Evolutionary conservation across 2,113 vertebrate species (phyloP), one percentile per base, ranked within the genome.

Genomic region (Polyodon spathula): DNA sequence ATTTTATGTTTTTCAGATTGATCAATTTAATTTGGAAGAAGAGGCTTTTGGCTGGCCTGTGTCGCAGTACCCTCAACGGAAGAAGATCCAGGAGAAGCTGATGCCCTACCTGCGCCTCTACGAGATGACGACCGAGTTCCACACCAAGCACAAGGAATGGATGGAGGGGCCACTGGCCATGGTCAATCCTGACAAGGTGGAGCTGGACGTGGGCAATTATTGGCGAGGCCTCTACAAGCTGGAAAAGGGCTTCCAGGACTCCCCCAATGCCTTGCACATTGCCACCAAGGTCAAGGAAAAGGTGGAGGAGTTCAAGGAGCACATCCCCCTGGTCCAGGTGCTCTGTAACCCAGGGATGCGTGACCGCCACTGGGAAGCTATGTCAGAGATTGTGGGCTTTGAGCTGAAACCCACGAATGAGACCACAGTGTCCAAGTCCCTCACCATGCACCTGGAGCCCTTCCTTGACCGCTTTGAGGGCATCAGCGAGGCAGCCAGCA

Each of bases 301-400:
- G 70, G 86, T 89, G 48, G 92, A 92, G 43, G 78, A 85, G 6
- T 90, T 95, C 76, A 92, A 82, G 64, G 70, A 82, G 16, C 76
- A 91, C 17, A 57, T 93, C 66, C 87, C 90, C 42, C 73, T 94
- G 56, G 75, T 93, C 16, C 91, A 91, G 74, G 88, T 92, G 17
- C 71, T 96, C 54, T 93, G 90, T 62, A 94, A 89, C 62, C 91
- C 90, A 2, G 91, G 89, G 15, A 72, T 95, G 61, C 83, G 87
- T 11, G 71, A 88, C 44, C 75, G 91, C 15, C 91, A 90, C 67
- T 93, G 92, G 91, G 79, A 90, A 2, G 75, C 81, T 54, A 87
- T 94, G 88, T 89, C 90, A 0, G 60, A 69, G 58, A 64, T 85
- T 12, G 82, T 78, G 5, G 86, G 84, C 9, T 80, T 76, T 43